Evolutionary conservation across 2,888 invertebrate genomes (phyloP).

Genomic region (Orthonychiurus folsomi): DNA sequence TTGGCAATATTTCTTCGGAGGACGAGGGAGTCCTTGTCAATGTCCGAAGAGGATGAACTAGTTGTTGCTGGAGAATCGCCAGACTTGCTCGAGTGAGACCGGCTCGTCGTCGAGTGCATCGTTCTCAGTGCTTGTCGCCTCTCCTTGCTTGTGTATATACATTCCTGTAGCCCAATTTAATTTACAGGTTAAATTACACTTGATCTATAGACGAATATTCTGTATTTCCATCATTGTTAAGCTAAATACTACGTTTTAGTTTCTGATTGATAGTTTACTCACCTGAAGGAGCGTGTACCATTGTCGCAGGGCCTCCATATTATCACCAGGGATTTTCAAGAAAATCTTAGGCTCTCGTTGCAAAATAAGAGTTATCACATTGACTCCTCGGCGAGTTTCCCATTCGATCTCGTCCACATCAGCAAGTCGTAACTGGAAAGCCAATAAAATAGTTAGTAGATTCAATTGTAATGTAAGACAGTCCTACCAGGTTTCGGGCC

Average conservation of each 20-base stretch:
- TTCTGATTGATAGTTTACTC: too few species aligned
- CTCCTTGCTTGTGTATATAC: constrained; percentile 56
- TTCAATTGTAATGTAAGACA: not conserved
- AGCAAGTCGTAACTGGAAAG: constrained; percentile 51
- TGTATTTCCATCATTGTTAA: too few species aligned
- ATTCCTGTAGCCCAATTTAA: constrained; percentile 47
- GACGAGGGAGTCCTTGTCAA: not conserved
- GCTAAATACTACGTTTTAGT: too few species aligned
- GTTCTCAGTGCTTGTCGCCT: constrained; percentile 51
- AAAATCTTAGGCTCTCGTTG: constrained; percentile 46
- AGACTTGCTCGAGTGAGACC: not conserved
- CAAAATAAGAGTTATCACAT: constrained; percentile 52
- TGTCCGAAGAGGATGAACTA: not conserved
- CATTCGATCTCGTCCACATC: constrained; percentile 59
- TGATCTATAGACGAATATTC: too few species aligned
- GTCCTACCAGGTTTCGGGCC: too few species aligned
- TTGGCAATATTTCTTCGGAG: constrained; percentile 9
- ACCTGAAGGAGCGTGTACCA: constrained; percentile 58
- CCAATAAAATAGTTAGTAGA: constrained; percentile 4
- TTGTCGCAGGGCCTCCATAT: constrained; percentile 53
- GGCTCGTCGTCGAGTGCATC: constrained; percentile 9
- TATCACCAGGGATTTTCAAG: constrained; percentile 45
- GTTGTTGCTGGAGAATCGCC: not conserved
- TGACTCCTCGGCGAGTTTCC: constrained; percentile 57
- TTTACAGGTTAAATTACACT: constrained; percentile 30